Evolutionary conservation across 2,888 invertebrate species (phyloP).

Genomic region (Neoscelio sp.): DNA sequence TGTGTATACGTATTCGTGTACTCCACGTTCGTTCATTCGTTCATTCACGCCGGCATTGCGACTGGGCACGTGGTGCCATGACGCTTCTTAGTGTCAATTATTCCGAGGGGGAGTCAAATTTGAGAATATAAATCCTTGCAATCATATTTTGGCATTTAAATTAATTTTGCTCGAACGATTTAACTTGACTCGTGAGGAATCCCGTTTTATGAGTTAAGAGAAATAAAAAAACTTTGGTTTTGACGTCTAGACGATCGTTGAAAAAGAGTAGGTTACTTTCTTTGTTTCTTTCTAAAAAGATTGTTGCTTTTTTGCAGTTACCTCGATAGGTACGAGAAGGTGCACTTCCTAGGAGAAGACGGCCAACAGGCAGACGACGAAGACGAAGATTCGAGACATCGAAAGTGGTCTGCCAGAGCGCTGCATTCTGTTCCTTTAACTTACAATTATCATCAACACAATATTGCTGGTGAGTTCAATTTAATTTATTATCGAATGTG

Average conservation of each 20-base stretch:
- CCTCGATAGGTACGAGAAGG: conserved; percentile 94
- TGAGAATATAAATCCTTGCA: too few relatives aligned
- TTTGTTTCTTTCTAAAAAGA: too few relatives aligned
- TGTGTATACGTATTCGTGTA: conserved; percentile 68
- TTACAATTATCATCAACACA: conserved; percentile 92
- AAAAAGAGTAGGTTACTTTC: background rate
- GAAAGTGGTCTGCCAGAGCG: conserved; percentile 87
- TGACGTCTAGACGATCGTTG: background rate
- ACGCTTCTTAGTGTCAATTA: too few relatives aligned
- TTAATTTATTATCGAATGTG: too few relatives aligned
- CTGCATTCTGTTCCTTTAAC: conserved; percentile 88
- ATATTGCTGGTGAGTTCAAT: conserved; percentile 88
- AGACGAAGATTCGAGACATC: conserved; percentile 89
- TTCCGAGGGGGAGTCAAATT: too few relatives aligned
- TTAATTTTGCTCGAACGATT: too few relatives aligned
- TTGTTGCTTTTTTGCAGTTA: conserved; percentile 85
- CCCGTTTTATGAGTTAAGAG: too few relatives aligned
- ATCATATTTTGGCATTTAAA: too few relatives aligned
- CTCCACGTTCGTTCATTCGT: conserved; percentile 68
- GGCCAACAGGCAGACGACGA: conserved; percentile 90
- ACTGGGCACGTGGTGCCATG: conserved; percentile 66
- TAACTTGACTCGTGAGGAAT: too few relatives aligned
- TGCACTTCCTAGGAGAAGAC: conserved; percentile 95
- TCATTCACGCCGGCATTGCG: conserved; percentile 74
- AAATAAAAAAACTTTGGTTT: too few relatives aligned